Conservation (phyloP, 2,113 vertebrate species). For the Apistogramma diplotaenia region DNA sequence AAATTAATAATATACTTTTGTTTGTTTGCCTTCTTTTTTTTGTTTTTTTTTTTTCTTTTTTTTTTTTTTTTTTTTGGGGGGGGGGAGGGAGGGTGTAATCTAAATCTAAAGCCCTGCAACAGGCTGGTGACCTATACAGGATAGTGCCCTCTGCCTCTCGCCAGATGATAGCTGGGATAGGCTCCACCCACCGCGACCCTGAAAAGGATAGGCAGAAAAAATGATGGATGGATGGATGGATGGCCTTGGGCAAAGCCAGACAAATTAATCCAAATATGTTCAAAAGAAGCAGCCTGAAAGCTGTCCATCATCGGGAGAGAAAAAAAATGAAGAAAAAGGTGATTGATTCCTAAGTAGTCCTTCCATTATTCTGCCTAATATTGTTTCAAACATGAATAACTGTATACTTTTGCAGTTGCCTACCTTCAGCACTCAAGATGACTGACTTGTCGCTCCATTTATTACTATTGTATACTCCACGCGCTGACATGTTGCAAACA, state of each 20-base stretch:
- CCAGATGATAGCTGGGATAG: too few species aligned
- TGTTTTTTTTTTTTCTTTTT: constrained; percentile 69
- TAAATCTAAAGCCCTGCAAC: too few species aligned
- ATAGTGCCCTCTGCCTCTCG: too few species aligned
- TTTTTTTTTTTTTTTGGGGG: not conserved
- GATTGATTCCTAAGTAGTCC: not conserved
- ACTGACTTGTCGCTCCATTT: constrained; percentile 18
- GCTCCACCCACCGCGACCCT: too few species aligned
- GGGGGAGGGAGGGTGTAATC: too few species aligned
- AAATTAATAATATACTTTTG: too few species aligned
- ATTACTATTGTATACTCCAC: constrained; percentile 35
- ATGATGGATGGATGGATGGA: constrained; percentile 2
- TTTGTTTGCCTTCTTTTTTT: constrained; percentile 50
- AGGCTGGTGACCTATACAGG: too few species aligned
- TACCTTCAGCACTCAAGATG: constrained; percentile 4
- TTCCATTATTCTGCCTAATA: not conserved
- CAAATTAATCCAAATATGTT: constrained; percentile 39
- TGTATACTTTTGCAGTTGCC: not conserved
- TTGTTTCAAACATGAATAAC: not conserved
- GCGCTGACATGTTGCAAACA: constrained; percentile 23
- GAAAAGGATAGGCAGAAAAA: too few species aligned
- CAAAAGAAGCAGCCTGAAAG: constrained; percentile 34
- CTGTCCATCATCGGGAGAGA: not conserved
- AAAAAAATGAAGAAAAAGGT: not conserved
- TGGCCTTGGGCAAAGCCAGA: constrained; percentile 31